Evolutionary conservation across 1,140 invertebrate species (phyloP).

Genomic region (Lordiphosa collinella): DNA sequence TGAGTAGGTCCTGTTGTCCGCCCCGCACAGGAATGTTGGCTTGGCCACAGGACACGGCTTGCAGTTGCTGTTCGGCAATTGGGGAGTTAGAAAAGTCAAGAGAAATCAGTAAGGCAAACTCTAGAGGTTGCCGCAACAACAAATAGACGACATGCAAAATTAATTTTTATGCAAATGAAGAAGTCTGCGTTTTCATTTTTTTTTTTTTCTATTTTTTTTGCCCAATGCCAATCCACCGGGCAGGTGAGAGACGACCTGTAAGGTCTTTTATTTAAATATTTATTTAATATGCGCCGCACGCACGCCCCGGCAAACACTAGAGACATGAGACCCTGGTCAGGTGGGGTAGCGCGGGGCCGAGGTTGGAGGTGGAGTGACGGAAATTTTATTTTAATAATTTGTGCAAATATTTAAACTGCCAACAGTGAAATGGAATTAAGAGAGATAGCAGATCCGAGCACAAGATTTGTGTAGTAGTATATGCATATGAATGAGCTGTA

Average conservation of each 20-base stretch:
- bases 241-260: constrained; percentile 19
- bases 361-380: background rate
- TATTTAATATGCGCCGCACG: constrained; percentile 68
- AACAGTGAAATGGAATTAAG: background rate
- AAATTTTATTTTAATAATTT: constrained; percentile 62
- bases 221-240: constrained; percentile 4
- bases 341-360: constrained; percentile 1
- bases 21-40: constrained; percentile 92
- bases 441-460: background rate
- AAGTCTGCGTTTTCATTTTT: constrained; percentile 21
- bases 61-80: constrained; percentile 82
- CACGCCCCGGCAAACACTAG: constrained; percentile 39
- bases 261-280: constrained; percentile 69
- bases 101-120: constrained; percentile 43
- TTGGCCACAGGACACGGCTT: constrained; percentile 88
- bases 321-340: constrained; percentile 29
- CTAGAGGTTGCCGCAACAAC: constrained; percentile 47
- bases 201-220: background rate
- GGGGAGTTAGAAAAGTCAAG: constrained; percentile 82
- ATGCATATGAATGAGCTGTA: too few species aligned
- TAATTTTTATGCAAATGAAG: constrained; percentile 76
- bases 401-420: constrained; percentile 59
- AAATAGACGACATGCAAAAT: constrained; percentile 74
- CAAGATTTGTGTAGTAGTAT: too few species aligned
- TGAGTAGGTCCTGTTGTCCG: constrained; percentile 95